Base-by-base conservation (phyloP, 2,797 vertebrate genomes). In the Melanotaenia nigrans region DNA sequence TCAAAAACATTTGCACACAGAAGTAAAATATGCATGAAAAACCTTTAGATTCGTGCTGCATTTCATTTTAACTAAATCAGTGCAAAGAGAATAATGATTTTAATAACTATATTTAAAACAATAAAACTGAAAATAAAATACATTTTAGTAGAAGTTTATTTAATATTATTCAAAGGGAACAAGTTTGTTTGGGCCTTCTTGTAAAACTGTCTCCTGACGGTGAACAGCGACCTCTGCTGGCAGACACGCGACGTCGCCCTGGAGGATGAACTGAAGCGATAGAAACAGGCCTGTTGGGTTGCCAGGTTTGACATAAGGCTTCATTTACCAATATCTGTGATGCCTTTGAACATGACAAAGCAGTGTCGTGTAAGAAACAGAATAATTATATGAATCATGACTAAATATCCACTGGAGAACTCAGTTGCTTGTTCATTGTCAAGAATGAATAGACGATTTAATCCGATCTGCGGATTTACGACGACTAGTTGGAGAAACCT, bases 161-260 rank as follows among this genome's bases (percentile, higher is more conserved):
- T 45, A 18, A 45, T 45, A 3, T 18, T 45, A 18, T 7, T 5
- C 13, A 3, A 18, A 45, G 40, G 5, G 18, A 45, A 2, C 18
- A 45, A 45, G 18, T 20, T 2, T 18, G 11, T 54, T 14, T 54
- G 51, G 22, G 49, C 22, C 22, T 25, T n/a, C 3, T 40, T 42
- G 4, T 45, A 8, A 45, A 7, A 3, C 18, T 45, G 18, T 51
- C n/a, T 51, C 49, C 1, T 1, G n/a, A 16, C 1, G 1, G 22
- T 33, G 14, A 82, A 80, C 64, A 74, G 62, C 81, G 74, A 68
- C 84, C n/a, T 1, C 87, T 86, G 25, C 61, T 83, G 90, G 72
- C 2, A 73, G 40, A 71, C 38, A 68, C 13, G 71, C 71, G 14
- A 13, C 3, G 32, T 57, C 33, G 61, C 45, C 3, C 10, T 18